phyloP scores from a whole-genome alignment of 2,113 vertebrate genomes.

The Callopanchax toddi region DNA sequence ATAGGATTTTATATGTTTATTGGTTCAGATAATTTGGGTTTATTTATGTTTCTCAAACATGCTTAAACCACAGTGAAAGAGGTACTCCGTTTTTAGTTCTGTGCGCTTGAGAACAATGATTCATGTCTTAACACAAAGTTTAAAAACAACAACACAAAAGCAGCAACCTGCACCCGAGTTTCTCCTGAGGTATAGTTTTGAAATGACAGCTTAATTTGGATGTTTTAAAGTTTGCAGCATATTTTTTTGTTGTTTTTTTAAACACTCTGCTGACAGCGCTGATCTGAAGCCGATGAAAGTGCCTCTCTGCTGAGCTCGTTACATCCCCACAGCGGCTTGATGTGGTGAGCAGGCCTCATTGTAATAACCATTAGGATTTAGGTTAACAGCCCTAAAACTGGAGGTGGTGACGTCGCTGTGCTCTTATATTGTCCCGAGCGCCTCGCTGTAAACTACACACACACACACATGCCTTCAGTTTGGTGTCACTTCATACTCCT shows the following conservation, averaged over 20 bases:
- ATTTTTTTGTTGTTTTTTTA: slow-evolving; percentile 41
- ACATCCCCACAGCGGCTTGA: slow-evolving; percentile 58
- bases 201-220: slow-evolving; percentile 60
- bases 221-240: slow-evolving; percentile 57
- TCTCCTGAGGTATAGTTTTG: slow-evolving; percentile 49
- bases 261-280: slow-evolving; percentile 35
- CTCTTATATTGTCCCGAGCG: slow-evolving; percentile 41
- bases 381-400: slow-evolving; percentile 43
- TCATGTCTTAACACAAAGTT: slow-evolving; percentile 34
- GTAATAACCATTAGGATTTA: slow-evolving; percentile 72
- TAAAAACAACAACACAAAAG: slow-evolving; percentile 26
- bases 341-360: slow-evolving; percentile 70
- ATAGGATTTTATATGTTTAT: slow-evolving; percentile 67
- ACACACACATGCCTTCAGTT: slow-evolving; percentile 41
- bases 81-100: slow-evolving; percentile 38
- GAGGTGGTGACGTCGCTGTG: slow-evolving; percentile 43
- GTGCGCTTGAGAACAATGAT: slow-evolving; percentile 52
- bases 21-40: slow-evolving; percentile 69
- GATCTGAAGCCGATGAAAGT: slow-evolving; percentile 52
- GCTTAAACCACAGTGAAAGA: slow-evolving; percentile 58
- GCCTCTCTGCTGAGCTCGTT: slow-evolving; percentile 68
- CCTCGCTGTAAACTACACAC: slow-evolving; percentile 48
- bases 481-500: slow-evolving; percentile 36
- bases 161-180: slow-evolving; percentile 48
- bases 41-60: slow-evolving; percentile 66